A percentile compares a stretch with the other conserved stretches of the same genome.
Evolutionary conservation across 1,140 invertebrate genomes (phyloP).

Genomic region (Tetragnatha versicolor): DNA sequence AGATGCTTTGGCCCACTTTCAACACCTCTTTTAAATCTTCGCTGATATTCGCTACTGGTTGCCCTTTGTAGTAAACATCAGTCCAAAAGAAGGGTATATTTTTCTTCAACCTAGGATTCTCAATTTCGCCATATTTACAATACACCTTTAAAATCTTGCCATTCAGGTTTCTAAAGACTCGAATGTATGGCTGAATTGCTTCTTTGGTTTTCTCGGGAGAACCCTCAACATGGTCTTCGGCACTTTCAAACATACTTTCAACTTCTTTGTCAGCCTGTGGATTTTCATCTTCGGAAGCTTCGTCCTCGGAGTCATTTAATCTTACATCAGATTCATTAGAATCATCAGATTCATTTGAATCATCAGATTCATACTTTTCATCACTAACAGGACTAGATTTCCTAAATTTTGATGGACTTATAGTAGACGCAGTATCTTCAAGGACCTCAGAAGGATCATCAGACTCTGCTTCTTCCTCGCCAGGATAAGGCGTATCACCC

Average conservation of each 20-base stretch:
- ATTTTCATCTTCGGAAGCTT: neutral
- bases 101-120: neutral
- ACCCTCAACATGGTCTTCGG: too few relatives aligned
- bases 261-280: neutral
- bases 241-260: too few relatives aligned
- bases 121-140: conserved; percentile 24
- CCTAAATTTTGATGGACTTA: neutral
- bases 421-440: neutral
- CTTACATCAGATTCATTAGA: neutral
- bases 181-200: neutral
- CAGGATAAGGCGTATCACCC: conserved; percentile 44
- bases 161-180: neutral
- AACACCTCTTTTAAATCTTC: conserved; percentile 47
- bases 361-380: neutral
- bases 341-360: neutral
- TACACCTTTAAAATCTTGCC: conserved; percentile 19
- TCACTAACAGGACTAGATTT: neutral
- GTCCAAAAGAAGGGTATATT: conserved; percentile 5
- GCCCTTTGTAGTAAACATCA: conserved; percentile 22
- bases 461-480: neutral
- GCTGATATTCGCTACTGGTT: conserved; percentile 1
- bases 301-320: neutral
- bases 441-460: neutral
- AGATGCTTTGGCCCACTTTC: neutral
- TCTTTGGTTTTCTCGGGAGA: too few relatives aligned